phyloP scores from a whole-genome alignment of 2,113 vertebrate species.

The Acrocephalus kingi region DNA sequence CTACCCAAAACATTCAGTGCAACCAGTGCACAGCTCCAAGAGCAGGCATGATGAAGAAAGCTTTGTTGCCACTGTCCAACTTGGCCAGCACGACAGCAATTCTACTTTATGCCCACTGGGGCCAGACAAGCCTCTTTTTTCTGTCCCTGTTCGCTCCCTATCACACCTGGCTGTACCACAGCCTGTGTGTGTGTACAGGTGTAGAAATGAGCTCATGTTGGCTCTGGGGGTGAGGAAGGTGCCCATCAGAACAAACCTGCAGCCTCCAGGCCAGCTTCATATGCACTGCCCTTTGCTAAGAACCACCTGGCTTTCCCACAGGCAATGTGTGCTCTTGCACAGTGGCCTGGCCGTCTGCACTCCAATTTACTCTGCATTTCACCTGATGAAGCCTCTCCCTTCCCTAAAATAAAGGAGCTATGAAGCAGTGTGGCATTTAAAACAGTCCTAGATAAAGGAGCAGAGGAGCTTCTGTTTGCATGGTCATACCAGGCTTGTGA shows the following conservation, averaged over 20 bases:
- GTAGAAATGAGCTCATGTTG: neutral
- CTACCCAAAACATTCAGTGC: neutral
- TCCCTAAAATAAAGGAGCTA: neutral
- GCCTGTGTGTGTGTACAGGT: neutral
- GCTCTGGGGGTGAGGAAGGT: neutral
- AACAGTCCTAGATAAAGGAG: neutral
- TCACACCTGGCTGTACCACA: neutral
- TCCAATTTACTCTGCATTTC: neutral
- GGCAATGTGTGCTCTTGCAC: neutral
- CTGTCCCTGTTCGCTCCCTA: neutral
- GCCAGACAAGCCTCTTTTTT: neutral
- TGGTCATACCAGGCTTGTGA: neutral
- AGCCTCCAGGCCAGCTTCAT: neutral
- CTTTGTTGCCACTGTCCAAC: rapidly evolving
- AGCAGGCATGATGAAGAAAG: neutral
- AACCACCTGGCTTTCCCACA: neutral
- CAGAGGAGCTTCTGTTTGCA: neutral
- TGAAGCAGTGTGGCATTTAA: neutral
- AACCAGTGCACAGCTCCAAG: neutral
- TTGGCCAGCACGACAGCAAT: neutral
- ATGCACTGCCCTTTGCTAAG: neutral
- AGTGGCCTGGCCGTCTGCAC: neutral
- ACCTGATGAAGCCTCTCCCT: neutral
- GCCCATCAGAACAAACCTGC: neutral
- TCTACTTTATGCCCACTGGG: neutral